phyloP scores from a whole-genome alignment of 2,888 invertebrate species.

The Willowsia nigromaculata region DNA sequence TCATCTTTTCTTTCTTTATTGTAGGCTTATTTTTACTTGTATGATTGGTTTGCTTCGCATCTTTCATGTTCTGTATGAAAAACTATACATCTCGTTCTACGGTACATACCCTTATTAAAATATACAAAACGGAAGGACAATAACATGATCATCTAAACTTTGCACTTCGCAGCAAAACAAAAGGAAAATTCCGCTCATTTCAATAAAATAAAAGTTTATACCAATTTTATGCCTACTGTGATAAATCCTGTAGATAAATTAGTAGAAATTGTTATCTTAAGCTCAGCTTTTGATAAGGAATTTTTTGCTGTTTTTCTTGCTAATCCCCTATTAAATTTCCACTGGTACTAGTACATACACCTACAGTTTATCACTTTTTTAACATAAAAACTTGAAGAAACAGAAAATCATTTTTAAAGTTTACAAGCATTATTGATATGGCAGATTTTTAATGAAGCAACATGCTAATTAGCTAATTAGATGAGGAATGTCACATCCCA shows the following conservation, averaged over 20 bases:
- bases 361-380: background rate
- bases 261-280: background rate
- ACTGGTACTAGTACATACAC: background rate
- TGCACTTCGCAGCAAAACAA: too few relatives aligned
- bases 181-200: background rate
- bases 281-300: background rate
- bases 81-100: too few relatives aligned
- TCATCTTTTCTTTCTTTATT: too few relatives aligned
- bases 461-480: slow-evolving; percentile 61
- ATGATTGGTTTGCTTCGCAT: too few relatives aligned
- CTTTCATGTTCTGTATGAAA: too few relatives aligned
- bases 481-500: slow-evolving; percentile 5
- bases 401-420: background rate
- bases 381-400: background rate
- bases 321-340: background rate
- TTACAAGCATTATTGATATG: background rate
- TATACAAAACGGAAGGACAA: too few relatives aligned
- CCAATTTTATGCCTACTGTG: background rate
- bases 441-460: background rate
- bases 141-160: too few relatives aligned
- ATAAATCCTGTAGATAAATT: background rate
- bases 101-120: too few relatives aligned
- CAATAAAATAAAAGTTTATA: background rate
- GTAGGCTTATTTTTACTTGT: too few relatives aligned
- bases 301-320: background rate